Base-by-base conservation (phyloP, 2,888 invertebrate genomes). In the Hemithea aestivaria region DNA sequence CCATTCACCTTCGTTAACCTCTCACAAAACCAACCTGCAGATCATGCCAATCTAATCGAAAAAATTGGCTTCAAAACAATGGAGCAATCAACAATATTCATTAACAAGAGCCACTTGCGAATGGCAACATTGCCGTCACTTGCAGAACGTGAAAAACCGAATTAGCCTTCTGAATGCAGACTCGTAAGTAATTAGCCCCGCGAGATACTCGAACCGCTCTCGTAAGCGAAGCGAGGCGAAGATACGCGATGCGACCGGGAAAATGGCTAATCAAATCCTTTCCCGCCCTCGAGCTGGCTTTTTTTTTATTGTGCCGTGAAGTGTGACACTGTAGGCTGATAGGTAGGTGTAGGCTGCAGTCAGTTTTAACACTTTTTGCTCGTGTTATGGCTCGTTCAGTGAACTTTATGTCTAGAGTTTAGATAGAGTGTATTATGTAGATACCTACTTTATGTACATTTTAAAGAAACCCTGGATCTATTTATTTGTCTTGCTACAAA, bases 211-310 rank as follows among this genome's bases (percentile, higher is more conserved):
- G 80, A 85, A 78, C 66, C 53, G 60, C 61, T 67, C 85, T 85
- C 73, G 76, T 76, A 75, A 80, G 75, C 81, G 78, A 75, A 75
- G 73, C 83, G 77, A 56, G 73, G 78, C 74, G 80, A 84, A 83
- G 83, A 81, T 81, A 77, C 66, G 75, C 74, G 70, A 72, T 69
- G 60, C 66, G 57, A 64, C 70, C 74, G 66, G 69, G 69, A 81
- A 85, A 84, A 82, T 82, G 83, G 80, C 84, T 87, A 87, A 87
- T 87, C 87, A 87, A 87, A 87, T 87, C 82, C 80, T 79, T 80
- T 77, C 71, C 75, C 71, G 71, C 83, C 71, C 81, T 76, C 78
- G 59, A 66, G 72, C 48, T 57, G 71, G 55, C 71, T 78, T 83
- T 50, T 83, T 82, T 81, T 73, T 68, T 75, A 84, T 82, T 84